Evolutionary conservation across 2,888 invertebrate genomes (phyloP).

Genomic region (Eristalinus aeneus): DNA sequence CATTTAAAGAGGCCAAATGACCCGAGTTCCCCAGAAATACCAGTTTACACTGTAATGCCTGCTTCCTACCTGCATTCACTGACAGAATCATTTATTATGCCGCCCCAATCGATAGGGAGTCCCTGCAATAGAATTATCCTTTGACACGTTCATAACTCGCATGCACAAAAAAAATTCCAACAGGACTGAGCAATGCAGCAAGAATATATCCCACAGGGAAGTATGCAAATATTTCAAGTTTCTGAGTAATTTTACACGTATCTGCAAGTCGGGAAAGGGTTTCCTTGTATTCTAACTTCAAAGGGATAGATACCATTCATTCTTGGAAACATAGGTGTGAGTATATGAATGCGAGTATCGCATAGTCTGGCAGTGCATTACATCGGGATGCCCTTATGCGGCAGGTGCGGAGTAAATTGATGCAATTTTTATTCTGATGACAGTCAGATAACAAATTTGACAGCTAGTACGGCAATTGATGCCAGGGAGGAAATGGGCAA

Average conservation of each 20-base stretch:
- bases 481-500: too few species aligned
- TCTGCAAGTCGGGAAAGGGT: constrained; percentile 2
- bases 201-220: constrained; percentile 4
- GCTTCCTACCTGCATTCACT: background rate
- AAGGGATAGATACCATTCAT: background rate
- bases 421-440: background rate
- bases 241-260: constrained; percentile 26
- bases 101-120: constrained; percentile 13
- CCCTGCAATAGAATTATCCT: constrained; percentile 33
- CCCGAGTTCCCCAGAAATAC: background rate
- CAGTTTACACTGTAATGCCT: background rate
- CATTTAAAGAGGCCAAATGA: background rate
- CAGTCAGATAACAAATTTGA: too few species aligned
- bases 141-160: constrained; percentile 29
- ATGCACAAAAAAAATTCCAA: constrained; percentile 25
- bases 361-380: background rate
- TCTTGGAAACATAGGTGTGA: background rate
- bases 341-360: background rate
- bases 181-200: background rate
- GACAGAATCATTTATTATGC: constrained; percentile 2
- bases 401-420: background rate
- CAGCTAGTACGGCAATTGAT: too few species aligned
- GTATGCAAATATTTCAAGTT: constrained; percentile 32
- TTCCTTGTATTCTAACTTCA: background rate
- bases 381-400: background rate